Conservation (phyloP, 2,113 vertebrate genomes). For the Sebastes fasciatus region DNA sequence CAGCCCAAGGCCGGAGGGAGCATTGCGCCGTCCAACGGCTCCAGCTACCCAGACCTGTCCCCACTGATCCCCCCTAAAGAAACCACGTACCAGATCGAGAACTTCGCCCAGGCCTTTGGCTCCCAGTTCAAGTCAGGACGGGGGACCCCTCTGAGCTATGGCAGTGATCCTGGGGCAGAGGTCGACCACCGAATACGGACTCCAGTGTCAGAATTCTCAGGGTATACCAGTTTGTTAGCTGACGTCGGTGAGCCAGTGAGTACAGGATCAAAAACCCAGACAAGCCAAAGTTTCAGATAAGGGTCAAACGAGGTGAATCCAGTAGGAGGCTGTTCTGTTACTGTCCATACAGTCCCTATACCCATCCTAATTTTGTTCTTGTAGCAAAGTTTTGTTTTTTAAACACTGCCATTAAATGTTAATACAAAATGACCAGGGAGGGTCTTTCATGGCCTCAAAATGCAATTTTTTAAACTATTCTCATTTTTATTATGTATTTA, state of each 20-base stretch:
- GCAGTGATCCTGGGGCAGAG: slow-evolving; percentile 89
- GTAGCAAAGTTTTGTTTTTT: slow-evolving; percentile 85
- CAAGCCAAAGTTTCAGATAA: slow-evolving; percentile 99
- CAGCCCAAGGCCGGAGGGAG: slow-evolving; percentile 84
- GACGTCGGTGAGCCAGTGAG: slow-evolving; percentile 98
- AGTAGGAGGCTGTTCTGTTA: slow-evolving; percentile 81
- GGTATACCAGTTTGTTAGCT: slow-evolving; percentile 99
- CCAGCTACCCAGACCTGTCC: slow-evolving; percentile 93
- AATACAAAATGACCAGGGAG: slow-evolving; percentile 95
- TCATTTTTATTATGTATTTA: slow-evolving; percentile 89
- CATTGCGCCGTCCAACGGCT: slow-evolving; percentile 78
- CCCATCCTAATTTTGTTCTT: slow-evolving; percentile 86
- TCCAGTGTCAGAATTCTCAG: slow-evolving; percentile 99
- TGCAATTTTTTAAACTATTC: slow-evolving; percentile 88
- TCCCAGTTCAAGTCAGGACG: slow-evolving; percentile 99
- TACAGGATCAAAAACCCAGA: slow-evolving; percentile 98
- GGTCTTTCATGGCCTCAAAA: slow-evolving; percentile 97
- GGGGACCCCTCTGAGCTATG: slow-evolving; percentile 95
- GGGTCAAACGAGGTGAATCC: slow-evolving; percentile 86
- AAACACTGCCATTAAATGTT: slow-evolving; percentile 99
- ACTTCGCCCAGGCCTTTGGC: slow-evolving; percentile 99
- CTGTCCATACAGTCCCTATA: slow-evolving; percentile 62
- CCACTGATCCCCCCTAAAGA: slow-evolving; percentile 94
- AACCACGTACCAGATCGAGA: slow-evolving; percentile 98
- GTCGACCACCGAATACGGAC: slow-evolving; percentile 97